Base-by-base conservation (phyloP, 2,113 vertebrate species). In the Osmerus mordax region DNA sequence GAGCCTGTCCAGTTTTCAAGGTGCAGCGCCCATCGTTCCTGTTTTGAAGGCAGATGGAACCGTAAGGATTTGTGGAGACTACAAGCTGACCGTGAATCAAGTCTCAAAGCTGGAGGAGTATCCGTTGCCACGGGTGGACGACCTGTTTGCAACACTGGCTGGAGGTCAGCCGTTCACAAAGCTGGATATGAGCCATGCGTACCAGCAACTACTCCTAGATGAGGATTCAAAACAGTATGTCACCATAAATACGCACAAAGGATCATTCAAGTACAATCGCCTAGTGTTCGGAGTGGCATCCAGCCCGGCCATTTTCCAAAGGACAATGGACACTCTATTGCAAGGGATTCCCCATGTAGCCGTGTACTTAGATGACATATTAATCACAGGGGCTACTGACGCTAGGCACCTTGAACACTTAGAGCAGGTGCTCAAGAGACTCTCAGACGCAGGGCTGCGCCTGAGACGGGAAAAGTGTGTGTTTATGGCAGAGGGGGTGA, bases 281-380 rank as follows among this genome's bases (percentile, higher is more conserved):
- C 14, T 70, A 9, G 59, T 65, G 13, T 70, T 76, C 56, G 52
- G 67, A 0, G 67, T 76, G 59, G 47, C 61, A 2, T 78, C 66
- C 14, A 73, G 71, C 23, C 77, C 47, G 0, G 66, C 67, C 36
- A 74, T 74, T 66, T 78, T 78, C 47, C 71, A 74, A 51, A 59
- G 71, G n/a, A 71, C 67, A 29, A 74, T 78, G 70, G 71, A 78
- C 18, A 78, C n/a, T 28, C 12, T 69, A 13, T 14, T 78, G 51
- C 71, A 63, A n/a, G 55, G 68, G 9, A 78, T 78, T 61, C 62
- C 72, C 15, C 68, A 78, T 29, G 55, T 74, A 6, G 62, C 41
- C n/a, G 71, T 64, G 13, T 67, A 71, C 23, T 59, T 78, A 8
- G 56, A 78, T 18, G 36, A 74, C 32, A 67, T 74, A 4, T 13